These are phyloP conservation scores for Molossus alvarezi DNA, from an alignment of 2,797 vertebrate genomes.

Conservation along the genomic window DNA sequence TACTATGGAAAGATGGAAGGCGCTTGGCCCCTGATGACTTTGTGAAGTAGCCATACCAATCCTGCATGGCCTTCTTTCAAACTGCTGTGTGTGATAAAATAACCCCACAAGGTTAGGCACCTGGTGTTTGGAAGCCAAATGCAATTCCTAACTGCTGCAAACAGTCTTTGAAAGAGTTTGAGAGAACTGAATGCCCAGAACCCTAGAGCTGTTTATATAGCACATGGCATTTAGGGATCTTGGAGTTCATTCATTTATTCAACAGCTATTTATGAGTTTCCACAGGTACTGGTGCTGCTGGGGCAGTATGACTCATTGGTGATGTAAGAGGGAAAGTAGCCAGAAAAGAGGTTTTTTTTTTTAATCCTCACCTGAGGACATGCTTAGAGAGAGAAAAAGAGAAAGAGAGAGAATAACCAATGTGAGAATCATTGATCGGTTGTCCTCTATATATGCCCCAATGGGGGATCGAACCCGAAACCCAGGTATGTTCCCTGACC, in stretches of 20 bases:
- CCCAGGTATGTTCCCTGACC: background rate
- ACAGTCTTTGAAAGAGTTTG: background rate
- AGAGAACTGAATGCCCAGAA: background rate
- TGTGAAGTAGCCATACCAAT: background rate
- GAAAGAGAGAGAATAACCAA: background rate
- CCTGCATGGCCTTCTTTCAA: background rate
- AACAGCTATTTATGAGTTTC: background rate
- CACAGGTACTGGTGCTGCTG: accelerated
- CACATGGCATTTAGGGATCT: background rate
- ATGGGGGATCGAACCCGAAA: background rate
- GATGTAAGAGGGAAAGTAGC: background rate
- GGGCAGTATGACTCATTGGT: background rate
- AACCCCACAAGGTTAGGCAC: too few relatives aligned
- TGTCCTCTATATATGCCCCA: background rate
- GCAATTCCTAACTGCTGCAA: background rate
- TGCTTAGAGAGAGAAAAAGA: background rate
- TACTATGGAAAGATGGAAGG: background rate
- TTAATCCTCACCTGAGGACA: background rate
- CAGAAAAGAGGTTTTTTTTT: background rate
- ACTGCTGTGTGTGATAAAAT: background rate
- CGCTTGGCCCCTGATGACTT: background rate
- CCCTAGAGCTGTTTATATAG: background rate
- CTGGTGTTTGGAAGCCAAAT: background rate
- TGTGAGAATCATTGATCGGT: background rate
- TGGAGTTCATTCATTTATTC: background rate